Evolutionary conservation across 2,888 invertebrate species (phyloP).

Genomic region (Onthophagus sagittarius): DNA sequence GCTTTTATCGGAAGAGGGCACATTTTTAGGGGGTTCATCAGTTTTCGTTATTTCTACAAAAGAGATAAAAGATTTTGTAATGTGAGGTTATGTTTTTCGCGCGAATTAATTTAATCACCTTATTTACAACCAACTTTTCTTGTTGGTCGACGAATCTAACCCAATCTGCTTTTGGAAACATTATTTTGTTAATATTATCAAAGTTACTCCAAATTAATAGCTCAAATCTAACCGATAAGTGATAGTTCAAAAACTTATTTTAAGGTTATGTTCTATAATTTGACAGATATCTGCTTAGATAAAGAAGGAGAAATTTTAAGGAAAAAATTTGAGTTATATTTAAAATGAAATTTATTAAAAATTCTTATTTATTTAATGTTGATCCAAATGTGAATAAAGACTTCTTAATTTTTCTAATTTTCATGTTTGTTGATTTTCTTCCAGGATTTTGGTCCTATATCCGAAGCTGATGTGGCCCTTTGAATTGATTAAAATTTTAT

Average conservation of each 20-base stretch:
- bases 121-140: conserved; percentile 45
- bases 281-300: background rate
- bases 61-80: conserved; percentile 26
- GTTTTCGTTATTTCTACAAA: conserved; percentile 24
- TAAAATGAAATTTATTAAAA: background rate
- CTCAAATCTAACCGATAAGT: background rate
- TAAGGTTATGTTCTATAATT: background rate
- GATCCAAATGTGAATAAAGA: conserved; percentile 80
- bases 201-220: background rate
- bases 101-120: conserved; percentile 37
- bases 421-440: conserved; percentile 80
- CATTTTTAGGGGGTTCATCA: conserved; percentile 28
- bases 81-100: conserved; percentile 13
- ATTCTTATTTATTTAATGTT: conserved; percentile 54
- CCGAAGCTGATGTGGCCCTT: conserved; percentile 29
- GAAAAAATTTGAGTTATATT: background rate
- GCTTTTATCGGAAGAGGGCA: conserved; percentile 41
- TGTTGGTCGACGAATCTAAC: conserved; percentile 51
- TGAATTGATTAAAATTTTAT: background rate
- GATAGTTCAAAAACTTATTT: background rate
- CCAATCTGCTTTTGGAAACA: conserved; percentile 52
- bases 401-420: conserved; percentile 84
- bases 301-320: background rate
- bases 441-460: conserved; percentile 59
- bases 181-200: conserved; percentile 21